phyloP scores from a whole-genome alignment of 2,888 invertebrate species.

The Lottia gigantea region DNA sequence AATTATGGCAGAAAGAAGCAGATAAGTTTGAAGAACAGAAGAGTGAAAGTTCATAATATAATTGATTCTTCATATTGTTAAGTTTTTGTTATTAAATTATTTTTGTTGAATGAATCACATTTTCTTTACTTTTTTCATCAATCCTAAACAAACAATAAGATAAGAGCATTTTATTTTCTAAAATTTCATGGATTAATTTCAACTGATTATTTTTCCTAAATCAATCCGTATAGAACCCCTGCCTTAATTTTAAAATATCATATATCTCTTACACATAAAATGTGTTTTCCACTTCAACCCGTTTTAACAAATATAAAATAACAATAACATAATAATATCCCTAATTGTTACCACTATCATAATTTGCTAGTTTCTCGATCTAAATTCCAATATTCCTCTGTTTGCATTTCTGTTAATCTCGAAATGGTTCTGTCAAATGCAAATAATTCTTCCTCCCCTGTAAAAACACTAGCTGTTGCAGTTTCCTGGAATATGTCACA shows the following conservation, averaged over 20 bases:
- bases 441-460: constrained; percentile 97
- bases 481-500: constrained; percentile 69
- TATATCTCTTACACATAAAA: too few relatives aligned
- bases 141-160: too few relatives aligned
- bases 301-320: neutral
- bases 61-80: neutral
- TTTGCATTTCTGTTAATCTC: constrained; percentile 95
- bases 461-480: constrained; percentile 88
- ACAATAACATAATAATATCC: neutral
- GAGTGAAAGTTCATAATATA: neutral
- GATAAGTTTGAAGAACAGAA: constrained; percentile 3
- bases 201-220: too few relatives aligned
- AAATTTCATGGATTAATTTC: too few relatives aligned
- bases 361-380: constrained; percentile 12
- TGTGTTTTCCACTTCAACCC: too few relatives aligned
- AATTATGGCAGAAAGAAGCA: neutral
- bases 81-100: too few relatives aligned
- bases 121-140: too few relatives aligned
- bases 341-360: constrained; percentile 21
- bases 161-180: too few relatives aligned
- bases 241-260: too few relatives aligned
- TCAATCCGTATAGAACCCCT: too few relatives aligned
- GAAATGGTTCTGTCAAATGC: constrained; percentile 95
- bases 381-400: constrained; percentile 86
- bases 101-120: too few relatives aligned